Evolutionary conservation across 1,140 invertebrate genomes (phyloP), one percentile per base, ranked within the genome.

Genomic region (Bombus picipes): DNA sequence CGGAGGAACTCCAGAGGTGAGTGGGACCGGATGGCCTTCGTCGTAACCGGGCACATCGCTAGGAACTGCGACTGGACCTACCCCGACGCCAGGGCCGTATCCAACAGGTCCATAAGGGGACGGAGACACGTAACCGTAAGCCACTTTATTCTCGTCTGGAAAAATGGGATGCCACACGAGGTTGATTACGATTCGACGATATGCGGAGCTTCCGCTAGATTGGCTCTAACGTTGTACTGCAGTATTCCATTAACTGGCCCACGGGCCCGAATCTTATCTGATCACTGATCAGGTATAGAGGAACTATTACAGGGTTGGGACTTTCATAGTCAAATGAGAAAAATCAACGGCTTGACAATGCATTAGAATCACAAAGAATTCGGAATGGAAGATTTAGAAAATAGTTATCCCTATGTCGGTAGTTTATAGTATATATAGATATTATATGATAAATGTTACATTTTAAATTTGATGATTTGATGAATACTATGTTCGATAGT

Each of bases 51-150:
- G 92, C 47, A 95, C 94, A 73, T 95, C 95, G 87, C 94, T 84
- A 57, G 93, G 92, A 84, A 96, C 92, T 73, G 93, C 87, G 62
- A 96, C 96, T 28, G 96, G 95, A n/a, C 96, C 96, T 65, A 94
- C 95, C 92, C 89, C 96, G 79, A 93, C 95, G 88, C 83, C 94
- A 53, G 91, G 94, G 59, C 92, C 96, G 93, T 93, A 96, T 87
- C 93, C 92, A n/a, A 96, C 95, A 41, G 96, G 95, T 59, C 96
- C 96, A 90, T 97, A 97, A 32, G 96, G 96, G 72, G 96, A 96
- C 83, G 97, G 96, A 68, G 96, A 96, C 39, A 96, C 96, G 92
- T 96, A 97, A 87, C 97, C 96, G 89, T 97, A 97, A 73, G 96
- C 96, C 82, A 97, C 95, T 90, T 95, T 96, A 59, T 95, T 94